These are phyloP conservation scores for Acrobasis suavella DNA, from an alignment of 2,888 invertebrate species.

Conservation along the genomic window DNA sequence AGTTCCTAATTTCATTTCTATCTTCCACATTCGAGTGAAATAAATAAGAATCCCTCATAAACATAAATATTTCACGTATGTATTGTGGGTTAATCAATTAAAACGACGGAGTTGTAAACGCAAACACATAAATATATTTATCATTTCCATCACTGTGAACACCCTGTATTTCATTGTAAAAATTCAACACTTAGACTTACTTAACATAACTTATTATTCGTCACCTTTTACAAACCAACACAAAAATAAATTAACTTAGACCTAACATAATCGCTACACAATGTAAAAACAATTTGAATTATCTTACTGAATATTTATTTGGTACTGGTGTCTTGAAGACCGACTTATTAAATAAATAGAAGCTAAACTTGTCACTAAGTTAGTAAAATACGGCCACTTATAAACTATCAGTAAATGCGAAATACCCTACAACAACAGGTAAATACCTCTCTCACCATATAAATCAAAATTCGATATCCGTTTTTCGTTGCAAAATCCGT, in stretches of 20 bases:
- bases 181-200: background rate
- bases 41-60: too few species aligned
- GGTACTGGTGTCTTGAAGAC: slow-evolving; percentile 68
- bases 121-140: slow-evolving; percentile 22
- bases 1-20: too few species aligned
- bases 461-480: slow-evolving; percentile 25
- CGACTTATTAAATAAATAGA: slow-evolving; percentile 35
- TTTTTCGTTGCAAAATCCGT: slow-evolving; percentile 25
- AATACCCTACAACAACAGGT: slow-evolving; percentile 29
- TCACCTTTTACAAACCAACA: slow-evolving; percentile 17
- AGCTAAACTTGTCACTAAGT: slow-evolving; percentile 40
- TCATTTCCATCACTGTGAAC: slow-evolving; percentile 18
- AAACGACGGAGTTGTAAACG: slow-evolving; percentile 4
- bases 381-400: slow-evolving; percentile 50
- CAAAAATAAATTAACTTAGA: slow-evolving; percentile 21
- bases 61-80: background rate
- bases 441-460: slow-evolving; percentile 28
- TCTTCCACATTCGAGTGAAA: too few species aligned
- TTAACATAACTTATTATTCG: slow-evolving; percentile 8
- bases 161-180: slow-evolving; percentile 19
- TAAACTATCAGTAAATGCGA: slow-evolving; percentile 31
- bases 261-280: background rate
- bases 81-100: background rate
- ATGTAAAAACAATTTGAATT: slow-evolving; percentile 1
- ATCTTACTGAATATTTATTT: slow-evolving; percentile 66